Percentiles rank a stretch among this genome's conserved stretches.
Conservation (phyloP, 2,797 vertebrate species). For the Falco concolor region DNA sequence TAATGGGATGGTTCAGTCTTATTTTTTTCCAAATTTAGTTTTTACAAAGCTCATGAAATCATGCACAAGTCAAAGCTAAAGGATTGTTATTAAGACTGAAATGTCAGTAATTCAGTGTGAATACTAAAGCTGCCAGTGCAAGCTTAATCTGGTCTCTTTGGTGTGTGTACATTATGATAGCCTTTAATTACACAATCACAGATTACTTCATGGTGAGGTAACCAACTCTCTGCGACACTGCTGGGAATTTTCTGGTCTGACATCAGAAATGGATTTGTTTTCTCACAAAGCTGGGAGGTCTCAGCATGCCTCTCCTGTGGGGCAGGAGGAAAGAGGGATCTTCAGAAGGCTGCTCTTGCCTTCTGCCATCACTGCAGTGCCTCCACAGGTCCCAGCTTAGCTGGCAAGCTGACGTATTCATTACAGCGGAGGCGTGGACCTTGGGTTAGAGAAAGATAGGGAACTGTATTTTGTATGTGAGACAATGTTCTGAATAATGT, state of each 20-base stretch:
- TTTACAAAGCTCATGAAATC: background rate
- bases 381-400: rapidly evolving
- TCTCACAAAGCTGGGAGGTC: background rate
- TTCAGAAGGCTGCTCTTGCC: background rate
- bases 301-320: background rate
- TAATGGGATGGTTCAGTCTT: background rate
- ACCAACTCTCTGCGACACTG: background rate
- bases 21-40: background rate
- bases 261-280: background rate
- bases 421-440: background rate
- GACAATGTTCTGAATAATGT: background rate
- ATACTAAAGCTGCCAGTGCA: background rate
- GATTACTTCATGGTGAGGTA: background rate
- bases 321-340: background rate
- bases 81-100: background rate
- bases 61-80: background rate
- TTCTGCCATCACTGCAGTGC: background rate
- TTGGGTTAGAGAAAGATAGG: background rate
- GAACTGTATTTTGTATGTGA: background rate
- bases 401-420: background rate
- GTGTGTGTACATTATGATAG: background rate
- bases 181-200: background rate
- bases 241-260: background rate
- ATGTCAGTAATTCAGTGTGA: background rate
- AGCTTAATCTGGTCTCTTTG: background rate